A percentile compares a stretch with the other conserved stretches of the same genome.
phyloP scores from a whole-genome alignment of 2,797 vertebrate genomes.

The Periparus ater region DNA sequence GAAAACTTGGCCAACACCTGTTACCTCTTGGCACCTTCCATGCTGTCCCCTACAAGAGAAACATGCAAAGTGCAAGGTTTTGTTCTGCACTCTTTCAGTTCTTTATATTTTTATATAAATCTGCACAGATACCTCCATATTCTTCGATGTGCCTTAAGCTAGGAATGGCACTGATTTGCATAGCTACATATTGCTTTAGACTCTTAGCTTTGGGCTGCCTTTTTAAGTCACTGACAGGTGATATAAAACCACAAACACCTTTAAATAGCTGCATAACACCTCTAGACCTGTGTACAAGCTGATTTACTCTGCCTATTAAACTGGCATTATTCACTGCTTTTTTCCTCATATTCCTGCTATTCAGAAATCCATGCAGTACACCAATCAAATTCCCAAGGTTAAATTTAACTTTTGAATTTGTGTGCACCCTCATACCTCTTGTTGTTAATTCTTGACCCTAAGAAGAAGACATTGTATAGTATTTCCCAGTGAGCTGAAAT shows the following conservation, averaged over 20 bases:
- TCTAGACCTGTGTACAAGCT: not conserved
- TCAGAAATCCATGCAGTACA: not conserved
- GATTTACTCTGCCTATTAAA: not conserved
- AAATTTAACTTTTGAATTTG: not conserved
- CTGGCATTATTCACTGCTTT: not conserved
- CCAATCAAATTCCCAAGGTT: not conserved
- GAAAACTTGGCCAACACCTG: not conserved
- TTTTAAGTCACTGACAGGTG: not conserved
- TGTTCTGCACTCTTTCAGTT: not conserved
- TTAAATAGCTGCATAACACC: not conserved
- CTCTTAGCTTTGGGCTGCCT: not conserved
- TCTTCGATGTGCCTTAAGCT: not conserved
- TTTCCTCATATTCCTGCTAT: not conserved
- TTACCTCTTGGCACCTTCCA: not conserved
- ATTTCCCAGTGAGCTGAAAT: not conserved
- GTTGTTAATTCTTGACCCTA: not conserved
- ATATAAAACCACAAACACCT: not conserved
- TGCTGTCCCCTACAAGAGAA: not conserved
- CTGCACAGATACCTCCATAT: not conserved
- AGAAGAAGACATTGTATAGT: not conserved
- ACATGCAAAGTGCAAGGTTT: not conserved
- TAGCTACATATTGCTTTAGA: not conserved
- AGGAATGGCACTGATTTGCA: not conserved
- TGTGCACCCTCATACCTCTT: not conserved
- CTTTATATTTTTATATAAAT: not conserved